phyloP scores from a whole-genome alignment of 2,113 vertebrate genomes.

The Orycteropus afer region DNA sequence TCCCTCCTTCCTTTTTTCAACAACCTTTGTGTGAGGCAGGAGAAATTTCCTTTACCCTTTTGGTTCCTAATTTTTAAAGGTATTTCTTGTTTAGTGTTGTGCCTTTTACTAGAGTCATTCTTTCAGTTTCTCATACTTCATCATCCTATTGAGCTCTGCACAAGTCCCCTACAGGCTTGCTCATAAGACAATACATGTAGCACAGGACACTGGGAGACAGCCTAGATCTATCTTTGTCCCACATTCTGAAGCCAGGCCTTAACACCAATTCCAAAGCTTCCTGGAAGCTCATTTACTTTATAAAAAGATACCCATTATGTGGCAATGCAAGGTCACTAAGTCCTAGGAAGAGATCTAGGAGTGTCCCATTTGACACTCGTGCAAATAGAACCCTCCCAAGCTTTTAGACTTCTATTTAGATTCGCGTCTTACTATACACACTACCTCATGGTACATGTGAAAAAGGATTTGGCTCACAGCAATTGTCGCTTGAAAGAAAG shows the following conservation, averaged over 20 bases:
- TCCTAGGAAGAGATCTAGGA: not conserved
- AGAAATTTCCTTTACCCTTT: not conserved
- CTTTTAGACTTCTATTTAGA: not conserved
- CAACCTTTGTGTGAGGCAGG: not conserved
- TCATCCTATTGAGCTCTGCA: not conserved
- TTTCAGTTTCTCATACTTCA: not conserved
- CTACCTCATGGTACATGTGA: not conserved
- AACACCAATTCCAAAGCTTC: not conserved
- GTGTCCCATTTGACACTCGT: not conserved
- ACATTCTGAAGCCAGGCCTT: not conserved
- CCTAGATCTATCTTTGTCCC: not conserved
- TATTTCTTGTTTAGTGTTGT: not conserved
- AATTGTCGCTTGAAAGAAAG: not conserved
- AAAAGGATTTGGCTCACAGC: not conserved
- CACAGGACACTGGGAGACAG: not conserved
- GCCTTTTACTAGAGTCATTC: not conserved
- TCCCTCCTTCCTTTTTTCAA: not conserved
- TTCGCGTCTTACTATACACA: not conserved
- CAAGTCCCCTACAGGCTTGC: not conserved
- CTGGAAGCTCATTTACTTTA: constrained; percentile 17
- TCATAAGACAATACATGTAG: not conserved
- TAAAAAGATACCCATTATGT: not conserved
- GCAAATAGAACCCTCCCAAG: not conserved
- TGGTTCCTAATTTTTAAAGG: not conserved
- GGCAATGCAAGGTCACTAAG: not conserved